Evolutionary conservation across 2,797 vertebrate genomes (phyloP), one percentile per base, ranked within the genome.

Genomic region (Platyrinchus mystaceus): DNA sequence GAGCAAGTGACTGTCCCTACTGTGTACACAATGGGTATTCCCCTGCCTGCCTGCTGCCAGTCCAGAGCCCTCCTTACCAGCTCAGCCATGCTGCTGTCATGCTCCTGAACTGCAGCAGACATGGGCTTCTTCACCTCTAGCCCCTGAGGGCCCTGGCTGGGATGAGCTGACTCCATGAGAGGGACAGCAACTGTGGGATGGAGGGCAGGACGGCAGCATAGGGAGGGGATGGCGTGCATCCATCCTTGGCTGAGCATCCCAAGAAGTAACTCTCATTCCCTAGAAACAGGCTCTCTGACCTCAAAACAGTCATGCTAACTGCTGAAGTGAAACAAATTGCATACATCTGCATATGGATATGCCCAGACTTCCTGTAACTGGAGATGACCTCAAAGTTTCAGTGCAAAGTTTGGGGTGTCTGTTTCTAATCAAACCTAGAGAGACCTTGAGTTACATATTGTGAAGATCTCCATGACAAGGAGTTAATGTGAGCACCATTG

Each of bases 331-430:
- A 92, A 93, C 94, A 95, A 96, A 96, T 93, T 92, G 70, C 92
- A 56, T 83, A 66, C 95, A 89, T 94, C 96, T 93, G 86, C 95
- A 96, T 94, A 93, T 82, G 78, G 89, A 91, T 92, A 80, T 87
- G 75, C 63, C 81, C 91, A 87, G 81, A 83, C 68, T 95, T 96
- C 95, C 94, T 96, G 94, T 92, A 96, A 95, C 71, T 82, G 87
- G 96, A 96, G 94, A 93, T 83, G 84, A 81, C 78, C 93, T 93
- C 87, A 85, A 85, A 96, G 71, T 85, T 93, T 66, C 78, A 84
- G 36, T 19, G 63, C 64, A 56, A 92, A 82, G 56, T 93, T 94
- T 87, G 75, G 91, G 94, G 71, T 91, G 69, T 77, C 95, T 95
- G 92, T 87, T 95, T 94, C 91, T 89, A 91, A 94, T 96, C 95